phyloP scores from a whole-genome alignment of 2,797 vertebrate species.

The Hippoglossus hippoglossus region DNA sequence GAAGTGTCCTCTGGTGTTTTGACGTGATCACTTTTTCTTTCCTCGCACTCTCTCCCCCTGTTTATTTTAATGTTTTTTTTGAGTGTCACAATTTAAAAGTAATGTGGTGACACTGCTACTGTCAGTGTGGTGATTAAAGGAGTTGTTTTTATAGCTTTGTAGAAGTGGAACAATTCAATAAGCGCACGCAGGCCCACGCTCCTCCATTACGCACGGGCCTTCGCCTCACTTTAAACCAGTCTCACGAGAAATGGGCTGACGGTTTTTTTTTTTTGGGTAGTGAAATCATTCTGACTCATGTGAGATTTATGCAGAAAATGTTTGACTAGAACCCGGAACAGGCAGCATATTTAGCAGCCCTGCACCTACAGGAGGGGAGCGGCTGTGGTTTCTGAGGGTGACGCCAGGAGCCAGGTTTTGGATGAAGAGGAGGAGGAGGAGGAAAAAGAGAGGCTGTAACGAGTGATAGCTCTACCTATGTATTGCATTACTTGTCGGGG shows the following conservation, averaged over 20 bases:
- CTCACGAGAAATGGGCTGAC: conserved; percentile 4
- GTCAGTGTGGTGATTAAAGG: too few relatives aligned
- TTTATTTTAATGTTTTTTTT: not conserved
- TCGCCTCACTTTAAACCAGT: not conserved
- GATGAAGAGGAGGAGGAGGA: not conserved
- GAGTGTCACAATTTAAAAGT: not conserved
- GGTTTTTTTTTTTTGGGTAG: not conserved
- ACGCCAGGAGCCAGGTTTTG: not conserved
- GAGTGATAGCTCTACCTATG: conserved; percentile 47
- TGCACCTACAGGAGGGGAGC: not conserved
- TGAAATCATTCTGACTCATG: conserved; percentile 25
- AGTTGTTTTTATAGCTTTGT: not conserved
- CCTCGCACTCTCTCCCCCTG: conserved; percentile 19
- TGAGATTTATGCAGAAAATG: conserved; percentile 16
- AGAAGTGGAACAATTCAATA: not conserved
- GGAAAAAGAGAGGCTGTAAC: conserved; percentile 22
- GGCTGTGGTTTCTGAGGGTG: conserved; percentile 6
- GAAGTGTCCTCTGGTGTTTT: conserved; percentile 62
- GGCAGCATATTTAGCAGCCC: conserved; percentile 8
- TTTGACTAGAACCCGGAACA: conserved; percentile 21
- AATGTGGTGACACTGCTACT: not conserved
- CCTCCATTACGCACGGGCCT: not conserved
- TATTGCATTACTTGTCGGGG: conserved; percentile 63
- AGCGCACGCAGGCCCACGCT: not conserved
- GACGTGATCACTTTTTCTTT: conserved; percentile 27